phyloP scores from a whole-genome alignment of 2,888 invertebrate genomes.

The Nomada fucata region DNA sequence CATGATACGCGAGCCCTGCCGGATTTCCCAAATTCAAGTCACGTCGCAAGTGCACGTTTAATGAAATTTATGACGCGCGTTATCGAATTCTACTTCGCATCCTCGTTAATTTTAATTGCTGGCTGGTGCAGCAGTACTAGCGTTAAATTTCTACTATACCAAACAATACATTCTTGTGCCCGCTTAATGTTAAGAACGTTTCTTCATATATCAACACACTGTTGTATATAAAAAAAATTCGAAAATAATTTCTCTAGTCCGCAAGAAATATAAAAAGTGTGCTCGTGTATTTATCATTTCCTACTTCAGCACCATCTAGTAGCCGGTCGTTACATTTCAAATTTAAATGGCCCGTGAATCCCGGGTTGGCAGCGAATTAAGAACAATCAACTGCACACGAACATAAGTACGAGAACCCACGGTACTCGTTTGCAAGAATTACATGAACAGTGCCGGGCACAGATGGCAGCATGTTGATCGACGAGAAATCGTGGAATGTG shows the following conservation, averaged over 20 bases:
- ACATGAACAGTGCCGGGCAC: constrained; percentile 19
- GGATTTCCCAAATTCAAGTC: neutral
- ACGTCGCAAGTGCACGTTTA: neutral
- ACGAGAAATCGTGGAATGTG: constrained; percentile 48
- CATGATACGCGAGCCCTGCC: too few relatives aligned
- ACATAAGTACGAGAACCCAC: constrained; percentile 11
- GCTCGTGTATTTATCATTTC: neutral
- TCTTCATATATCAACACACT: neutral
- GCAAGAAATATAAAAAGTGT: neutral
- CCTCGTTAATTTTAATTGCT: constrained; percentile 6
- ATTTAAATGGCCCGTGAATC: constrained; percentile 33
- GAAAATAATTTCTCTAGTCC: neutral
- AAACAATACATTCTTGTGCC: neutral
- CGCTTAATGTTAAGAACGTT: neutral
- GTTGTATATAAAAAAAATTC: neutral
- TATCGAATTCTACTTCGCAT: neutral
- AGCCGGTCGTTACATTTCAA: neutral
- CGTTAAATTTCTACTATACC: neutral
- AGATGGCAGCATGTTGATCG: constrained; percentile 41
- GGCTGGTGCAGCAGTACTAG: neutral
- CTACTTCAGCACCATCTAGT: constrained; percentile 16
- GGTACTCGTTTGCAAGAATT: neutral
- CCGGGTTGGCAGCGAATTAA: constrained; percentile 26
- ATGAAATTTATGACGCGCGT: neutral
- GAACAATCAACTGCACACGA: constrained; percentile 41